These are phyloP conservation scores for honey bee (Apis mellifera) DNA, from an alignment of 1,140 invertebrate species.

Conservation along the genomic window Amel_HAv3.1 CM009943.2:1148001-1148500, in stretches of 20 bases:
- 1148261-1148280: neutral
- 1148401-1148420: constrained; percentile 65
- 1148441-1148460: constrained; percentile 38
- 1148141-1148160: too few relatives aligned
- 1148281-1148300: constrained; percentile 14
- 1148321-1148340: constrained; percentile 54
- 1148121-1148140: too few relatives aligned
- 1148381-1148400: constrained; percentile 67
- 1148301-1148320: constrained; percentile 53
- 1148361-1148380: constrained; percentile 61
- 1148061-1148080: too few relatives aligned
- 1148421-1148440: constrained; percentile 47
- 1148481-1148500: constrained; percentile 35
- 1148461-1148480: constrained; percentile 52
- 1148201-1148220: too few relatives aligned
- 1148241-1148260: neutral
- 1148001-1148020: too few relatives aligned
- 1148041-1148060: too few relatives aligned
- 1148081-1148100: too few relatives aligned
- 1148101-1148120: too few relatives aligned
- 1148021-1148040: too few relatives aligned
- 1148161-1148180: too few relatives aligned
- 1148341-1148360: constrained; percentile 64
- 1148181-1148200: too few relatives aligned
- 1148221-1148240: neutral